Evolutionary conservation across 2,113 vertebrate genomes (phyloP).

Genomic region (Redunca redunca): DNA sequence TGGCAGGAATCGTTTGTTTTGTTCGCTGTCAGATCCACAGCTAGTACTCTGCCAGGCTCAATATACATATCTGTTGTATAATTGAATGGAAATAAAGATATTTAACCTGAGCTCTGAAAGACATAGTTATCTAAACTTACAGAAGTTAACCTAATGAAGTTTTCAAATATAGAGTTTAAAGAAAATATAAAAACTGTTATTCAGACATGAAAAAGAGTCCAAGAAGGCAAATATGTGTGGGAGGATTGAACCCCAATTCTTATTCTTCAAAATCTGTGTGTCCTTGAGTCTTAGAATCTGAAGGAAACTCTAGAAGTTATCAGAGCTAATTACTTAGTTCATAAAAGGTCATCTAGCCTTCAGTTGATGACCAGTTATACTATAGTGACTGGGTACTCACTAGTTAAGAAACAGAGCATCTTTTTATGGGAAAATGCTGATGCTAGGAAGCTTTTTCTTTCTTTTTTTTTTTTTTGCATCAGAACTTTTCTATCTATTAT

Average conservation of each 20-base stretch:
- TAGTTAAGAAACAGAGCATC: not conserved
- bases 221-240: not conserved
- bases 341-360: not conserved
- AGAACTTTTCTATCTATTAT: not conserved
- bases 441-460: not conserved
- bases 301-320: slow-evolving; percentile 24
- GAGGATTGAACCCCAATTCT: not conserved
- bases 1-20: not conserved
- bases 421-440: not conserved
- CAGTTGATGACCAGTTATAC: not conserved
- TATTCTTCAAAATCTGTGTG: not conserved
- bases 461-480: not conserved
- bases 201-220: not conserved
- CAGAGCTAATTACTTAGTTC: not conserved
- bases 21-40: not conserved
- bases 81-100: slow-evolving; percentile 29
- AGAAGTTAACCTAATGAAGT: slow-evolving; percentile 37
- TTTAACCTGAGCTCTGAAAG: not conserved
- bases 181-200: slow-evolving; percentile 12
- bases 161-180: not conserved
- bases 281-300: not conserved
- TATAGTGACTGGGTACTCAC: not conserved
- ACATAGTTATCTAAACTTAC: not conserved
- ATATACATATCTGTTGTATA: not conserved
- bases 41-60: not conserved